These are phyloP conservation scores for Nycteola revayana DNA, from an alignment of 2,888 invertebrate genomes.

Conservation along the genomic window DNA sequence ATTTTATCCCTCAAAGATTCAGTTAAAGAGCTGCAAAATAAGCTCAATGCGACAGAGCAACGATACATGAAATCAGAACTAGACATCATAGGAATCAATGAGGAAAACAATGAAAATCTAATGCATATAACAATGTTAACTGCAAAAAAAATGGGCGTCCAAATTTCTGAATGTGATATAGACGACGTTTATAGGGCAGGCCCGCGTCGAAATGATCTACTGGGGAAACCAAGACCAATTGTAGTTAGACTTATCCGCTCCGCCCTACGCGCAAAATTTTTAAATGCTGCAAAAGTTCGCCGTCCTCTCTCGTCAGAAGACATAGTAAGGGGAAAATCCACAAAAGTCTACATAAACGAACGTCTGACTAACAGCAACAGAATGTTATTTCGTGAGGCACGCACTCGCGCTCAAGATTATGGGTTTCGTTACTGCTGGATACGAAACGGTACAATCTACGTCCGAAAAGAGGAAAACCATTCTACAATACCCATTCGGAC, in stretches of 20 bases:
- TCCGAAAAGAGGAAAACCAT: constrained; percentile 3
- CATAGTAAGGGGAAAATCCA: constrained; percentile 1
- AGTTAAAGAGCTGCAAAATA: no score
- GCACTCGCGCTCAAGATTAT: background rate
- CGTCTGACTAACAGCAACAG: constrained; percentile 5
- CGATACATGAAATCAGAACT: no score
- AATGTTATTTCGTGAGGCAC: constrained; percentile 6
- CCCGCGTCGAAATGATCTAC: background rate
- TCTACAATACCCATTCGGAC: background rate
- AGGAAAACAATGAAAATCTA: constrained; percentile 1
- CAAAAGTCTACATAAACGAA: constrained; percentile 2
- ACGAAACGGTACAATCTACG: constrained; percentile 1
- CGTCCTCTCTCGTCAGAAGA: constrained; percentile 3
- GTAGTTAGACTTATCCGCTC: constrained; percentile 1
- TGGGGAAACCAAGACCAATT: constrained; percentile 1
- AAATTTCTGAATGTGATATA: background rate
- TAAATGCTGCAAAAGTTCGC: constrained; percentile 1
- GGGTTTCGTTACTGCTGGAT: constrained; percentile 5
- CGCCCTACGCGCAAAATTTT: background rate
- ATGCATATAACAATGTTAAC: background rate
- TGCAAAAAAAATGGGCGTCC: background rate
- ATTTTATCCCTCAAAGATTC: no score
- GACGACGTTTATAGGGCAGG: background rate
- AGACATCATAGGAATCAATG: constrained; percentile 1
- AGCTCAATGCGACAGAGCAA: no score